Conservation (phyloP, 2,888 invertebrate genomes). For the Hylaea fasciaria region DNA sequence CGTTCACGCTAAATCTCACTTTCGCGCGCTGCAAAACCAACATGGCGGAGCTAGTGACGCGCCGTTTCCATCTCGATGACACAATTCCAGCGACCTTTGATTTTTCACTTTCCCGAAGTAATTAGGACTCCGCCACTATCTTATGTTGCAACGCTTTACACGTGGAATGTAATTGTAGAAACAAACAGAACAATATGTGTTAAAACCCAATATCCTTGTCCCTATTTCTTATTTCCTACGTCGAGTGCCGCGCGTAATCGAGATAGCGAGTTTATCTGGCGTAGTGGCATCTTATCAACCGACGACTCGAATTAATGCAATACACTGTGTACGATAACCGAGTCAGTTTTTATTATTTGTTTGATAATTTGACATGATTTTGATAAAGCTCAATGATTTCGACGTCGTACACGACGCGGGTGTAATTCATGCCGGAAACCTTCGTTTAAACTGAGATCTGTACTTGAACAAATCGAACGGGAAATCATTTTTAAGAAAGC, state of each 20-base stretch:
- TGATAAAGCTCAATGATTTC: conserved; percentile 41
- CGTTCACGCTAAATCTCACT: conserved; percentile 84
- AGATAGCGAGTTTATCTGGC: conserved; percentile 73
- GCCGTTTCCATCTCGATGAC: conserved; percentile 72
- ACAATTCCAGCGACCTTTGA: conserved; percentile 49
- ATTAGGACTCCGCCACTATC: conserved; percentile 43
- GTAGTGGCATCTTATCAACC: conserved; percentile 73
- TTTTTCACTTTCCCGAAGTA: conserved; percentile 40
- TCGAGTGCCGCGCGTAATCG: conserved; percentile 70
- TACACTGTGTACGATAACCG: conserved; percentile 62
- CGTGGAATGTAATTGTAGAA: conserved; percentile 72
- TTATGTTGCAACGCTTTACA: conserved; percentile 71
- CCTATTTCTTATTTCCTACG: conserved; percentile 81
- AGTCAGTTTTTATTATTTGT: conserved; percentile 60
- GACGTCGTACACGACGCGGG: conserved; percentile 12
- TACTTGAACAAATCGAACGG: conserved; percentile 25
- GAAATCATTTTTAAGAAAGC: conserved; percentile 35
- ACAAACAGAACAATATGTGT: conserved; percentile 69
- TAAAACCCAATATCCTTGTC: conserved; percentile 75
- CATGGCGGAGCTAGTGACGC: conserved; percentile 75
- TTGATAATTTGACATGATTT: conserved; percentile 59
- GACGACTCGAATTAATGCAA: conserved; percentile 67
- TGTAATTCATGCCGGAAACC: conserved; percentile 32
- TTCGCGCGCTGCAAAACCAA: conserved; percentile 81
- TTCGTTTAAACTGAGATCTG: conserved; percentile 15